Conservation (phyloP, 2,797 vertebrate genomes). For the Liasis olivaceus region DNA sequence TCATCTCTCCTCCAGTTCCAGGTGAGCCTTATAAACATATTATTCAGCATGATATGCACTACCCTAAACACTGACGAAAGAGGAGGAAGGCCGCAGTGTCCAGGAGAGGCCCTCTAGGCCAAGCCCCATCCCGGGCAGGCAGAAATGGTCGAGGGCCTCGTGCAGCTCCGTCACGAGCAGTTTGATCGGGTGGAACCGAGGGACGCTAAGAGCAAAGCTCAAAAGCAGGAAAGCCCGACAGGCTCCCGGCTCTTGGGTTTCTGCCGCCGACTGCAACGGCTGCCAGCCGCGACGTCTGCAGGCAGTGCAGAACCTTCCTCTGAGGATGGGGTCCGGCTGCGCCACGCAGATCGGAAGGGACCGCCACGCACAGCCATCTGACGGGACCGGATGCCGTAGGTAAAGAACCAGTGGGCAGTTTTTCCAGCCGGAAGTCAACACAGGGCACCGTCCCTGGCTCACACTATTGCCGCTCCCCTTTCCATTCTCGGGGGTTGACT, state of each 20-base stretch:
- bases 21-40: conserved; percentile 33
- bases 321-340: not conserved
- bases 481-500: not conserved
- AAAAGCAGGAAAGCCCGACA: too few relatives aligned
- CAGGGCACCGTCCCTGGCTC: not conserved
- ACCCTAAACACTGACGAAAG: conserved; percentile 53
- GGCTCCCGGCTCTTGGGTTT: not conserved
- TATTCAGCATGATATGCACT: conserved; percentile 31
- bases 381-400: too few relatives aligned
- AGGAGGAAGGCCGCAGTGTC: conserved; percentile 50
- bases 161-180: not conserved
- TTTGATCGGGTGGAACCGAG: not conserved
- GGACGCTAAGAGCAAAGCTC: not conserved
- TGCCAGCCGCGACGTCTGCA: not conserved
- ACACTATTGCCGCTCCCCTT: not conserved
- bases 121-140: not conserved
- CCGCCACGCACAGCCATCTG: not conserved
- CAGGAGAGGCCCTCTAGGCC: conserved; percentile 27
- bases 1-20: not conserved
- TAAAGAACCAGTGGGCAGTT: not conserved
- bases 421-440: not conserved
- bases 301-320: not conserved
- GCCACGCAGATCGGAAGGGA: not conserved
- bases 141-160: not conserved
- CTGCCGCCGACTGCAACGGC: too few relatives aligned